These are phyloP conservation scores for Acrocephalus scirpaceus DNA, from an alignment of 2,797 vertebrate species.

Conservation along the genomic window DNA sequence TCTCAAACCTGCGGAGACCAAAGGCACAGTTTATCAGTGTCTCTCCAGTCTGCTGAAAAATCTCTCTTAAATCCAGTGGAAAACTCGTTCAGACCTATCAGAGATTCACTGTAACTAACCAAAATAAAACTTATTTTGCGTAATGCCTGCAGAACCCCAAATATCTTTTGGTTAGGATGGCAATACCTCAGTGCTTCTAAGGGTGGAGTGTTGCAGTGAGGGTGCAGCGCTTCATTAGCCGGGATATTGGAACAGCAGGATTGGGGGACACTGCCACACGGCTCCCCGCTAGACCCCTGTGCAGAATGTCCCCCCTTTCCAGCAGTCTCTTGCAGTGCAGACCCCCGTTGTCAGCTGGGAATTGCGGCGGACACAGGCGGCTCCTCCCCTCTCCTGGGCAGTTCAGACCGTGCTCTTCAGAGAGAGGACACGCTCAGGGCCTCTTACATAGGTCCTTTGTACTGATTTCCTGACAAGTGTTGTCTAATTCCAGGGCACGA, in stretches of 20 bases:
- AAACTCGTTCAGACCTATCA: neutral
- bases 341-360: conserved; percentile 7
- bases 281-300: neutral
- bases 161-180: conserved; percentile 17
- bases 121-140: neutral
- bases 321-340: conserved; percentile 19
- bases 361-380: neutral
- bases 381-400: conserved; percentile 14
- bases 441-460: conserved; percentile 81
- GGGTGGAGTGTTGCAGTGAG: neutral
- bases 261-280: neutral
- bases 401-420: conserved; percentile 15
- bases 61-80: neutral
- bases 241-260: conserved; percentile 23
- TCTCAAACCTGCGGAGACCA: conserved; percentile 41
- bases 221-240: conserved; percentile 11
- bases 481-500: conserved; percentile 86
- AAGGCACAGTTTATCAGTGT: conserved; percentile 60
- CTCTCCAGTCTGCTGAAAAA: conserved; percentile 48
- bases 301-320: conserved; percentile 1
- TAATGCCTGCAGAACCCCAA: conserved; percentile 34
- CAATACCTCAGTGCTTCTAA: conserved; percentile 48
- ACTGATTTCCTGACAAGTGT: conserved; percentile 82
- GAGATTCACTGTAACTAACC: conserved; percentile 8
- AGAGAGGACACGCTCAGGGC: conserved; percentile 8